Evolutionary conservation across 2,113 vertebrate species (phyloP), one percentile per base, ranked within the genome.

Genomic region (Hippotragus niger): DNA sequence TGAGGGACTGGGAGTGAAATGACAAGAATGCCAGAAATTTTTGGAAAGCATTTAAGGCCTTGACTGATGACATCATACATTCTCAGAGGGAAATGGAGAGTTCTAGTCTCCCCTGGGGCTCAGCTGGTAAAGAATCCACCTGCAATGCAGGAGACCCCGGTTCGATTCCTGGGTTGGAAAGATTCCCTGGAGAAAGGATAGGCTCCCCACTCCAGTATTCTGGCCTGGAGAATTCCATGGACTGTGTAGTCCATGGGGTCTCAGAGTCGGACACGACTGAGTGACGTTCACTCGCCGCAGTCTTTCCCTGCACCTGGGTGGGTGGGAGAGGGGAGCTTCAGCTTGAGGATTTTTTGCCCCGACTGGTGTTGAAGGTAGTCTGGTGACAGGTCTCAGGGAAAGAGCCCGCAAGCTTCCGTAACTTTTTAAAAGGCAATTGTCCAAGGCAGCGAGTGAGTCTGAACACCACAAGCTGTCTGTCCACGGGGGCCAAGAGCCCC

Each of bases 21-120:
- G 50, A 29, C 85, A 91, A 16, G 45, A 81, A 47, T 52, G n/a
- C 21, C 36, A 81, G 76, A 91, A 94, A 53, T 47, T 82, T 85
- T 67, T 82, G 45, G 83, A 64, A 89, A 45, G 43, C 33, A 19
- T 52, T 86, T 81, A 60, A 90, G 55, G 25, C 23, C 40, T 91
- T 90, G 67, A 36, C 78, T 80, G 11, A 64, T 67, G 60, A 33
- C 29, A 31, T 25, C n/a, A 43, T 52, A 14, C 33, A 36, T 8
- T 19, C 13, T 67, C 13, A 2, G 40, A 21, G 25, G 36, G 31
- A 67, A 36, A 90, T 2, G 29, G 13, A 74, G 67, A 17, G 17
- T 74, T 40, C 25, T 17, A 7, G 50, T 60, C 15, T 5, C 8
- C 9, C 36, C 16, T 23, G 67, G 12, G 67, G 2, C 67, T 40